Evolutionary conservation across 2,113 vertebrate genomes (phyloP), one percentile per base, ranked within the genome.

Genomic region (Ceyx margarethae): DNA sequence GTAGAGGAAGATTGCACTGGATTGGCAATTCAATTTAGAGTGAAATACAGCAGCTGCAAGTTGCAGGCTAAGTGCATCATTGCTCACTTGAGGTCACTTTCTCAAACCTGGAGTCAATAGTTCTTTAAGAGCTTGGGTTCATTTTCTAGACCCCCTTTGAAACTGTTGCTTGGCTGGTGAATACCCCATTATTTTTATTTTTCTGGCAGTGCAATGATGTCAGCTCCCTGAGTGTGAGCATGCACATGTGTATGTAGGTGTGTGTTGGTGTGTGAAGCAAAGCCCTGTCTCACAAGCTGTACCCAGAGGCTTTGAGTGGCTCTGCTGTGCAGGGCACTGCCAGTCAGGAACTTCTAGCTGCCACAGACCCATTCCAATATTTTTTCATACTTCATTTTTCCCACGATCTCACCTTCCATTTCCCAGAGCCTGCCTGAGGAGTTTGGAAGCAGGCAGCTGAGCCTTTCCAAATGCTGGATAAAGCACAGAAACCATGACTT

Each of bases 71-170:
- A 96, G 89, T 92, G 81, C 78, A 92, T 92, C 89, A 92, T 92
- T 95, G 92, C 81, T 94, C 92, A 83, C 87, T 96, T 92, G 87
- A 94, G 89, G 94, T 96, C 87, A 72, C 48, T 95, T 96, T 92
- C 92, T 94, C 84, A 87, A 92, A 95, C 56, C 65, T 83, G 87
- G 43, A 94, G 91, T 91, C 91, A 89, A 75, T 94, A 93, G 75
- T 94, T 95, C 76, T 87, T 81, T 89, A 91, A 91, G 79, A 89
- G 65, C 85, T 92, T 85, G 74, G 50, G 67, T 89, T 96, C 73
- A 91, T 94, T 93, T 92, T 93, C 89, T 93, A 83, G 89, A 83
- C 25, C 8, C 26, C 26, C 89, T 81, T 89, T 78, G 48, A 83
- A 96, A 78, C 29, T 64, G 42, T 81, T 96, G 40, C 53, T 87